Evolutionary conservation across 2,113 vertebrate species (phyloP).

Genomic region (Herpailurus yagouaroundi): DNA sequence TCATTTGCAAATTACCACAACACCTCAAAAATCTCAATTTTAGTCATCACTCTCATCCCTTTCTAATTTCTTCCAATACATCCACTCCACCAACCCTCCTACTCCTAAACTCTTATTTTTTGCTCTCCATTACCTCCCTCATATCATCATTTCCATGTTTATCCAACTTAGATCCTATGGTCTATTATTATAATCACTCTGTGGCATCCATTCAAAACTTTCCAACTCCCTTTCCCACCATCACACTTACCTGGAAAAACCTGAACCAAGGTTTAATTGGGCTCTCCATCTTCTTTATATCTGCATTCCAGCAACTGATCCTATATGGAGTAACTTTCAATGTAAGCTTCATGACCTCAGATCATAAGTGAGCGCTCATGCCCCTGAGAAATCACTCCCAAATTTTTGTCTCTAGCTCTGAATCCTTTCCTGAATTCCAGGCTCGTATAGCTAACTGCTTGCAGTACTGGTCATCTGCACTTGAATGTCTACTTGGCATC

Average conservation of each 20-base stretch:
- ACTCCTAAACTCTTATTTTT: background rate
- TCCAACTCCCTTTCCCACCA: background rate
- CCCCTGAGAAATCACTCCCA: background rate
- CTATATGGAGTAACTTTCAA: background rate
- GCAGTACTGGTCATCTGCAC: background rate
- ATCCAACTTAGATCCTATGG: background rate
- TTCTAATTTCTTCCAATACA: background rate
- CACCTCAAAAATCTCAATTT: background rate
- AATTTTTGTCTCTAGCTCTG: background rate
- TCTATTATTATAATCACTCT: constrained; percentile 10
- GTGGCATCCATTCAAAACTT: background rate
- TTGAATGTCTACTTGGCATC: background rate
- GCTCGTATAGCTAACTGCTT: background rate
- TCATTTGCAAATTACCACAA: background rate
- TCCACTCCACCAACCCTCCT: background rate
- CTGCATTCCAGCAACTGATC: background rate
- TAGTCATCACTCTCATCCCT: background rate
- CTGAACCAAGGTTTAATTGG: background rate
- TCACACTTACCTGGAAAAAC: background rate
- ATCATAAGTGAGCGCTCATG: background rate
- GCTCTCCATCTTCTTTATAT: background rate
- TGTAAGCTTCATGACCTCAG: background rate
- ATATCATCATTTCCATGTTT: background rate
- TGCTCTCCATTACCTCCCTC: background rate
- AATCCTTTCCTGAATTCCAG: background rate